Base-by-base conservation (phyloP, 2,113 vertebrate species). In the Thymallus thymallus region DNA sequence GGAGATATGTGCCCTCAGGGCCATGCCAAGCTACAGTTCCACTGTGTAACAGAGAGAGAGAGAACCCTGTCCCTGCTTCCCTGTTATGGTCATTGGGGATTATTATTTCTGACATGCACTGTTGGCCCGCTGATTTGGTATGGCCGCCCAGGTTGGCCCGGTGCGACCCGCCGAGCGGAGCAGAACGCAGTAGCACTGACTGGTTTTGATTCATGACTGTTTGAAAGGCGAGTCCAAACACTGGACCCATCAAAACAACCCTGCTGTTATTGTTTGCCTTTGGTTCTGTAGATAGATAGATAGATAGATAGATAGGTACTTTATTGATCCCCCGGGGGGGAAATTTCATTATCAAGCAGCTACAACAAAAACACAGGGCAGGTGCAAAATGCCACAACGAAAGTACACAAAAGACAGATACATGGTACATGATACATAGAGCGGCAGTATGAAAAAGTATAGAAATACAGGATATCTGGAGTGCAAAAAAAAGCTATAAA, bases 81-180 rank as follows among this genome's bases (percentile, higher is more conserved):
- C 58, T 7, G 71, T 63, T 82, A 26, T 61, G 69, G 14, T 51
- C 66, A 72, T 72, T 30, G 73, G 20, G 66, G 80, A 73, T 86
- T 84, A 84, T 91, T 88, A 87, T 89, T 88, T 72, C 76, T 86
- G 82, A 86, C 73, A 78, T 76, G 88, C 73, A 80, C 82, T 45
- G 74, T 74, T 80, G 81, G 76, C 45, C 68, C 18, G 23, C 68
- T 82, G 78, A 83, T 85, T 84, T 60, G 16, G 79, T 87, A 78
- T 64, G 76, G 78, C 58, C 12, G 20, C 2, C 67, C 80, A 70
- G 79, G 81, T 83, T 63, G 81, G 84, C 75, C 61, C 7, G 7
- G 75, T 77, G 29, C 13, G 55, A 18, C 76, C 73, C 69, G 9
- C 35, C 0, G 35, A 41, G 35, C 35, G 35, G 9, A 41, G 35